Conservation (phyloP, 2,797 vertebrate species). For the Clarias fuscus region DNA sequence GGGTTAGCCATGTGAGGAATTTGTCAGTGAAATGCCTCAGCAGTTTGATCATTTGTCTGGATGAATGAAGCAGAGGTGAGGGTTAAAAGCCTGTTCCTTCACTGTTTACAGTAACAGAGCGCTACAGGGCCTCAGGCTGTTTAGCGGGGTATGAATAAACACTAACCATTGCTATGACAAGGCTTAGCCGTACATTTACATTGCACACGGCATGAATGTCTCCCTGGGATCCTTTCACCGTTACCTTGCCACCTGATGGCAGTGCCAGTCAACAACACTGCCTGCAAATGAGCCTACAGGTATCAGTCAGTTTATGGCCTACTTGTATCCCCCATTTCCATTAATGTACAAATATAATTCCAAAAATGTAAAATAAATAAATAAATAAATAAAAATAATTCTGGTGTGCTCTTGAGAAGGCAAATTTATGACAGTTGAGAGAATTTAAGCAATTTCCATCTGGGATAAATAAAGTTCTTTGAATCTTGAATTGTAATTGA, state of each 20-base stretch:
- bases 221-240: not conserved
- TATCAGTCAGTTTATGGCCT: not conserved
- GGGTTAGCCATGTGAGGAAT: slow-evolving; percentile 18
- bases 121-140: slow-evolving; percentile 54
- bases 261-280: not conserved
- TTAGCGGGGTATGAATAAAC: slow-evolving; percentile 54
- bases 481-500: not conserved
- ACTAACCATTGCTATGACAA: slow-evolving; percentile 58
- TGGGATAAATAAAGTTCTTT: too few species aligned
- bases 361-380: not conserved
- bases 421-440: not conserved
- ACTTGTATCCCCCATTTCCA: not conserved
- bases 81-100: slow-evolving; percentile 61
- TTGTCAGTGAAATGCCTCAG: slow-evolving; percentile 24
- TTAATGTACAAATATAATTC: not conserved
- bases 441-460: not conserved
- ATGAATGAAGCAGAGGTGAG: slow-evolving; percentile 55
- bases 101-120: slow-evolving; percentile 57
- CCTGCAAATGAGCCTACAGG: slow-evolving; percentile 11
- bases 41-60: slow-evolving; percentile 47
- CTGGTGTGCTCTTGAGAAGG: not conserved
- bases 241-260: slow-evolving; percentile 19
- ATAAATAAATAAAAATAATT: too few species aligned
- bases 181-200: slow-evolving; percentile 38
- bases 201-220: not conserved